Evolutionary conservation across 1,140 invertebrate species (phyloP), one percentile per base, ranked within the genome.

Genomic region (Dreissena polymorpha): DNA sequence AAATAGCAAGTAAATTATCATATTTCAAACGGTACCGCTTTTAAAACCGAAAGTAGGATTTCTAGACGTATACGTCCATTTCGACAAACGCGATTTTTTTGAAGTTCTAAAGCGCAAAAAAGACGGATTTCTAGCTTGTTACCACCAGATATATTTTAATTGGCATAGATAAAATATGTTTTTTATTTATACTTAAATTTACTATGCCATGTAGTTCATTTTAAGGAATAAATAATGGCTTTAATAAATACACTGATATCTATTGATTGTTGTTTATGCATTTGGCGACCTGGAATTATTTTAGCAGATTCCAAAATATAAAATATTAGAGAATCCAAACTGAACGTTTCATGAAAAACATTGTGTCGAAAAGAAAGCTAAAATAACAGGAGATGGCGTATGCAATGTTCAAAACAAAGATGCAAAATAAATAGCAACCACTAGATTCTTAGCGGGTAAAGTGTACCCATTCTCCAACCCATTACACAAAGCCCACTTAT

Each of bases 401-500:
- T 25, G 3, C 3, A 2, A 18, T n/a, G 67, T 68, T 68, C 16
- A 18, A 68, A 68, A 7, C 25, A 68, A 68, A 27, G 3, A 68
- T 68, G 5, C 67, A 2, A 68, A 68, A 68, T 68, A 7, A 68
- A 68, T 68, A 68, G 29, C 67, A 68, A 68, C 67, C 25, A 39
- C 67, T 3, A 68, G 67, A 25, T 1, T 25, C 67, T 68, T 68
- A 68, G 67, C 67, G 67, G 67, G 67, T 68, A 68, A 68, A 68
- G 14, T 27, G n/a, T 23, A 3, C 67, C 67, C 25, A 68, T 14
- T 68, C 67, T 25, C 29, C 2, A 68, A 68, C 67, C 67, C 67
- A 68, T 68, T 27, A 68, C 67, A 68, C 67, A 68, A 39, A 2
- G 67, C 67, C 67, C 67, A 68, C 25, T 68, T 68, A 27, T 68